Base-by-base conservation (phyloP, 30 jellyfish, hydroid and myxozoan species). In the Rhopilema esculentum region DNA sequence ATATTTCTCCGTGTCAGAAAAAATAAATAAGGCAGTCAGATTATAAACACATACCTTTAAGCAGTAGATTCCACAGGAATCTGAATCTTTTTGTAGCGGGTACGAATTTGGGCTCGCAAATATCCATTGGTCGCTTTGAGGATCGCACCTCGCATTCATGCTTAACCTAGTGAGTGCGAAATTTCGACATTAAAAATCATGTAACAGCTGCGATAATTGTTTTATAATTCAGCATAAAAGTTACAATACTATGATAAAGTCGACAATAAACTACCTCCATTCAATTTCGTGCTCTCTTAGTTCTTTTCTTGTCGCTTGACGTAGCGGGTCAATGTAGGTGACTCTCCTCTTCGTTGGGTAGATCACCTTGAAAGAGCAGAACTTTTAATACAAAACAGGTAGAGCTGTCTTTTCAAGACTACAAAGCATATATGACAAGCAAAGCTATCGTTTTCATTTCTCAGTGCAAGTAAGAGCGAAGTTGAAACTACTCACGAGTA, bases 41-140 rank as follows among this genome's bases (percentile, higher is more conserved):
- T n/a, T n/a, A n/a, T n/a, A n/a, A n/a, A n/a, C n/a, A n/a, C n/a
- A 63, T 63, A 63, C 7, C 73, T 19, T 63, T 24, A 63, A 63
- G 30, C 73, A 63, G 30, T 63, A 63, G 73, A 17, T 24, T 24
- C 73, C 73, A 63, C 73, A 63, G 30, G 73, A 63, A 63, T n/a
- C 27, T 63, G 27, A 24, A 24, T 63, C 73, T 24, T 19, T 17
- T 63, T 63, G 73, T 20, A 19, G 27, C 27, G 73, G 73, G 7
- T 19, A 63, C 8, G 27, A 19, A 7, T 19, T 63, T n/a, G 73
- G 73, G 29, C 30, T 24, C 30, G 6, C 73, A 63, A 63, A 63
- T 63, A 19, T 17, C n/a, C 73, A n/a, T n/a, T n/a, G n/a, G n/a
- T n/a, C n/a, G n/a, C n/a, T n/a, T n/a, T n/a, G n/a, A 63, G n/a